Conservation (phyloP, 1,140 invertebrate genomes). For the Aphis gossypii region DNA sequence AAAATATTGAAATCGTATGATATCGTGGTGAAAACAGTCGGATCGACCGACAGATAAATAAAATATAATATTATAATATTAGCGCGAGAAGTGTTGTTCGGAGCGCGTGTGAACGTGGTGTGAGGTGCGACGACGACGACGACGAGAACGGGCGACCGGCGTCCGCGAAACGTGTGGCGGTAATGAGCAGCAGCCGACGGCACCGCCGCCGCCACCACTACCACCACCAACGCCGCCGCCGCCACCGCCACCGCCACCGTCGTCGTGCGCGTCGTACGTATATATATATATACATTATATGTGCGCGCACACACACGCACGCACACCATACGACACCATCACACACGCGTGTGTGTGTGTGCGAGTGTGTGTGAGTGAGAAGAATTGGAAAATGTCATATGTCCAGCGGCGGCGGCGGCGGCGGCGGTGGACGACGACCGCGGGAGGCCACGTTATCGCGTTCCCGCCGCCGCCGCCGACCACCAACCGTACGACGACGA, state of each 20-base stretch:
- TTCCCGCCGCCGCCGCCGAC: slow-evolving; percentile 14
- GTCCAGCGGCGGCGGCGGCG: slow-evolving; percentile 37
- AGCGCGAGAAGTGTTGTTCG: not conserved
- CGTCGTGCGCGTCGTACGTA: slow-evolving; percentile 34
- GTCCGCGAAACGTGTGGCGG: slow-evolving; percentile 57
- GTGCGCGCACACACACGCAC: not conserved
- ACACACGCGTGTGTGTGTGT: not conserved
- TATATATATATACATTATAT: not conserved
- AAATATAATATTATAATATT: not conserved
- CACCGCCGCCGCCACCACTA: not conserved
- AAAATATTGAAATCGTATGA: not conserved
- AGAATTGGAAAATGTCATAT: slow-evolving; percentile 56
- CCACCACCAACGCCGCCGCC: not conserved
- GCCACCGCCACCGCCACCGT: not conserved
- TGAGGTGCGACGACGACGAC: not conserved
- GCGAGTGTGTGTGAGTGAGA: slow-evolving; percentile 31
- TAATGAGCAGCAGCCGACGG: slow-evolving; percentile 38
- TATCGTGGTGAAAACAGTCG: not conserved
- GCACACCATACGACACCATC: too few relatives aligned
- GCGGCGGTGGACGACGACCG: slow-evolving; percentile 31
- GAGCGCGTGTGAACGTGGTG: not conserved
- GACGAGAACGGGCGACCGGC: slow-evolving; percentile 27
- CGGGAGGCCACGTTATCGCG: slow-evolving; percentile 51
- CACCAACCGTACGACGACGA: not conserved
- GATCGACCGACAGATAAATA: not conserved